phyloP scores from a whole-genome alignment of 2,888 invertebrate genomes.

The Dryococelus australis region DNA sequence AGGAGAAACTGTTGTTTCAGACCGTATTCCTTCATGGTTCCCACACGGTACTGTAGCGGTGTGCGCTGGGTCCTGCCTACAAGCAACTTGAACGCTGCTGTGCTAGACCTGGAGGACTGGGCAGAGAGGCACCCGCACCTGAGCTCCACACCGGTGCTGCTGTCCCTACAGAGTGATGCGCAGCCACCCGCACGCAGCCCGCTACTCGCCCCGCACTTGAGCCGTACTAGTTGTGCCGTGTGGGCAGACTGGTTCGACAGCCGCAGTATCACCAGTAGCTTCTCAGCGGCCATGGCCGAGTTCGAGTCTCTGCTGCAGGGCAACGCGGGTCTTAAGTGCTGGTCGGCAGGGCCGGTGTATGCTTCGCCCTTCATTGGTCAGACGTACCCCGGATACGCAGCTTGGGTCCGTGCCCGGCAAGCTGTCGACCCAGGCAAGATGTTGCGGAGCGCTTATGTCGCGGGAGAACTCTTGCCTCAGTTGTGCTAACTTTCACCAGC shows the following conservation, averaged over 20 bases:
- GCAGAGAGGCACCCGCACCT: constrained; percentile 34
- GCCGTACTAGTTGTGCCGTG: constrained; percentile 34
- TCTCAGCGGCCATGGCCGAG: constrained; percentile 41
- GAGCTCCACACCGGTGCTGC: constrained; percentile 39
- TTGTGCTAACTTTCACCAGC: background rate
- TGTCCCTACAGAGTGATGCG: constrained; percentile 33
- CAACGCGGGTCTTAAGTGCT: constrained; percentile 42
- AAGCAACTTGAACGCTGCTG: constrained; percentile 26
- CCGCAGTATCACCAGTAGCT: constrained; percentile 33
- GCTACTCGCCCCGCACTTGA: constrained; percentile 37
- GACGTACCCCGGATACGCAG: constrained; percentile 41
- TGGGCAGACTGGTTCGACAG: constrained; percentile 44
- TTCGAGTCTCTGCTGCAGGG: constrained; percentile 42
- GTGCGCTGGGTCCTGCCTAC: constrained; percentile 40
- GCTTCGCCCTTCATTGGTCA: constrained; percentile 39
- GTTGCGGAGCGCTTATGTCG: constrained; percentile 41
- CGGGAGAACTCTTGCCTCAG: constrained; percentile 37
- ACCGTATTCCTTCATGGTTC: constrained; percentile 38
- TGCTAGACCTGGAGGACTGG: constrained; percentile 38
- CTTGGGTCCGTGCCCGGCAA: constrained; percentile 36
- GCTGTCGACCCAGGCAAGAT: constrained; percentile 37
- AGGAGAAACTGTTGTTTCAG: constrained; percentile 38
- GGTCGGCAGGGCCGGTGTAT: constrained; percentile 44
- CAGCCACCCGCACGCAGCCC: constrained; percentile 25
- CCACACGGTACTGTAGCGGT: constrained; percentile 38